Evolutionary conservation across 2,113 vertebrate species (phyloP), one percentile per base, ranked within the genome.

Genomic region (Oostethus manadensis): DNA sequence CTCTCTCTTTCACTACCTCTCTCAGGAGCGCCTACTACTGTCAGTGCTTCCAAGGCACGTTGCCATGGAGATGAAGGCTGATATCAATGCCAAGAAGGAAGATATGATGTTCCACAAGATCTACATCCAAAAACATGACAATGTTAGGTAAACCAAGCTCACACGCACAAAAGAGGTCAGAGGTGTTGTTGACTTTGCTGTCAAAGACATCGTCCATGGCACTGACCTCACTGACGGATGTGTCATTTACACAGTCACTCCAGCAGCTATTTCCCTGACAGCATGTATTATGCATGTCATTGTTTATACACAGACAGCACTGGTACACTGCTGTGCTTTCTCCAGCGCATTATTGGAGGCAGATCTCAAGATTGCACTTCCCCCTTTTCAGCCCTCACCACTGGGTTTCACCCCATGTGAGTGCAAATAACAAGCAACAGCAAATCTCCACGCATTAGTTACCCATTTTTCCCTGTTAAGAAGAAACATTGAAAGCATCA

Each of bases 101-200:
- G 93, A 99, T 86, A 97, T 96, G 95, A 98, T 99, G 95, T 99
- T 98, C 84, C 96, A 99, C 82, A 99, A 96, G 90, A 98, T 99
- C 87, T 99, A 99, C 88, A 99, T 98, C 81, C 95, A 99, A 89
- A 98, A 98, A 80, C 96, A 99, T 1, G 96, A 99, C 84, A 99
- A 99, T 0, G 96, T 98, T 83, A 98, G 96, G 96, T 97, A 90
- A 13, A 59, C 45, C 38, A n/a, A 45, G 22, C 43, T 35, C 9
- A 59, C 26, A 38, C 29, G 40, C 15, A 6, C 35, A 17, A 6
- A 58, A 44, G 59, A 29, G 18, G 38, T 42, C 38, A 13, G 13
- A 14, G 11, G 15, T 49, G 57, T 60, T 35, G 18, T 56, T 47
- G 44, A 8, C 53, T 62, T 55, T 47, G 20, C 50, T 16, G 8